Evolutionary conservation across 2,113 vertebrate species (phyloP).

Genomic region (Chloropsis cyanopogon): DNA sequence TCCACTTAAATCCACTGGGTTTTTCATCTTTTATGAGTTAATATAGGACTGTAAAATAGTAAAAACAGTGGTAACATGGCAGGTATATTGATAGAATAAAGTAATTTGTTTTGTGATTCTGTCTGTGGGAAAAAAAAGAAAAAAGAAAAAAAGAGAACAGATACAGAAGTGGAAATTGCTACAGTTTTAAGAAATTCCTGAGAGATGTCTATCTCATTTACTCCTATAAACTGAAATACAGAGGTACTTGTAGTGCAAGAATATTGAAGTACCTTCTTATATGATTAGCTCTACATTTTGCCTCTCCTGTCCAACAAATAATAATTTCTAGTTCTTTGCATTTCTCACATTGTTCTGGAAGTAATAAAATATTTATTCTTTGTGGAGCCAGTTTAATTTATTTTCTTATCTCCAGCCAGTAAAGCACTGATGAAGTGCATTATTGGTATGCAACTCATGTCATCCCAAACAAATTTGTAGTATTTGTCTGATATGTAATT

Average conservation of each 20-base stretch:
- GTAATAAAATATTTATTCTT: constrained; percentile 67
- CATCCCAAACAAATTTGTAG: constrained; percentile 53
- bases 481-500: constrained; percentile 64
- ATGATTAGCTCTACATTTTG: constrained; percentile 50
- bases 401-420: constrained; percentile 50
- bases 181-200: constrained; percentile 13
- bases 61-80: background rate
- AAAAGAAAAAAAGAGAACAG: background rate
- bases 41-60: constrained; percentile 2
- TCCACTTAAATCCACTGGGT: constrained; percentile 22
- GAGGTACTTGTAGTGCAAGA: background rate
- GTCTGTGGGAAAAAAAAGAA: background rate
- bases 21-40: constrained; percentile 10
- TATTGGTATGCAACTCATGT: constrained; percentile 46
- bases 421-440: constrained; percentile 54
- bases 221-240: background rate
- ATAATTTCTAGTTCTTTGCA: constrained; percentile 46
- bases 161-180: background rate
- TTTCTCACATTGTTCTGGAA: constrained; percentile 49
- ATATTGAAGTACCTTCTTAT: constrained; percentile 24
- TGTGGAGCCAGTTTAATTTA: constrained; percentile 16
- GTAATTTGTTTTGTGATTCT: background rate
- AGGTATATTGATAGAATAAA: background rate
- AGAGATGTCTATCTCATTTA: constrained; percentile 33
- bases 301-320: constrained; percentile 44